Evolutionary conservation across 2,888 invertebrate species (phyloP), one percentile per base, ranked within the genome.

Genomic region (Sphaerophoria taeniata): DNA sequence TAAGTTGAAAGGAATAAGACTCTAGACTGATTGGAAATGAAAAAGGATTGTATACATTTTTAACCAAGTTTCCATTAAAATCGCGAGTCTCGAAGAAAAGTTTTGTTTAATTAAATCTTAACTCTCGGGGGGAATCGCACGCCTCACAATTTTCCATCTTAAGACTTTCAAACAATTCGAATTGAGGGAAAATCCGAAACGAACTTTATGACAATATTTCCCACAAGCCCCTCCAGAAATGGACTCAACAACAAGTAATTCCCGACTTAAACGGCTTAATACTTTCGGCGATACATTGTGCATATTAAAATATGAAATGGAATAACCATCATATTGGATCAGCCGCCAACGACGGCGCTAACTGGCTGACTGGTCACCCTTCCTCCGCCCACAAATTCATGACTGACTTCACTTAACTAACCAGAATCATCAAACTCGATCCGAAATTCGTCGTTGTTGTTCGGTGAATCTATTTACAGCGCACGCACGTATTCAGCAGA

Each of bases 401-500:
- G 24, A 24, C 24, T 24, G 24, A 24, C 24, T 24, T 24, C 12
- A 58, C 16, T 7, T 60, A 69, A 77, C 67, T 58, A 82, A 69
- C 79, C 60, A 55, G 65, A 83, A 58, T 83, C 67, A 61, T 24
- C 24, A 72, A 84, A 65, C 69, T 58, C 47, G 73, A 81, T 71
- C 53, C 56, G 72, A 72, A 76, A 53, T 24, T 24, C 24, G 24
- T 24, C 2, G 1, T 24, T 2, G 16, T 45, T 72, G 80, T 76
- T 85, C 76, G 72, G 85, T 76, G 70, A 67, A 73, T 45, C 80
- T 81, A 85, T 85, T 85, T 76, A 76, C 81, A 85, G 76, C 73
- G 69, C 85, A 85, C 85, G 85, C 85, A 81, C 85, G 85, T 85
- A 81, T 69, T 81, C 80, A 69, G 76, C 85, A 85, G 73, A 81